Base-by-base conservation (phyloP, 2,797 vertebrate genomes). In the Anguilla marmorata region DNA sequence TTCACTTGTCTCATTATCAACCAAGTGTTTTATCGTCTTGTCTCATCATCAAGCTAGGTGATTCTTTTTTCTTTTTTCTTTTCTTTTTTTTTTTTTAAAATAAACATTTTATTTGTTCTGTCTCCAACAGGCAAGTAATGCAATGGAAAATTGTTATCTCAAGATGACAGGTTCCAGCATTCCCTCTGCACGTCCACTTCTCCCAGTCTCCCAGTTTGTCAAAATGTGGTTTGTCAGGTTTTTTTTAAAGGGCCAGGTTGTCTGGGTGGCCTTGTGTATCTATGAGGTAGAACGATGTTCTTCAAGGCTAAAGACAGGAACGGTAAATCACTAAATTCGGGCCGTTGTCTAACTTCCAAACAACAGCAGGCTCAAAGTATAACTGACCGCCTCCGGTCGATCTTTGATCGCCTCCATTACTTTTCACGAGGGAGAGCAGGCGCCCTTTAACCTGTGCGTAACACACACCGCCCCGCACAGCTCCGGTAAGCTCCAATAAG, bases 401-500 rank as follows among this genome's bases (percentile, higher is more conserved):
- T n/a, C 19, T 24, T n/a, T 9, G 6, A 48, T 33, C 24, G 19
- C 79, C 24, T 82, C 37, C 21, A 48, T 50, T n/a, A 82, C 79
- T 82, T 82, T 82, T 48, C 19, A 50, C 37, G 16, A 21, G 41
- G 21, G 41, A 82, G 45, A 24, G 79, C 50, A 82, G 41, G 45
- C 33, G 79, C 7, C 21, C 79, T 50, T 33, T n/a, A 45, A 48
- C 79, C 79, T 50, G 41, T n/a, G 45, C 24, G 79, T 82, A 11
- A 82, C 16, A 1, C 45, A 48, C 79, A 82, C 79, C 74, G n/a
- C 74, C 74, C 16, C 6, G 37, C 74, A 41, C 74, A 24, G 74
- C 74, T 41, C 74, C 16, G 1, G 74, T 79, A 79, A 79, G 74
- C 74, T 79, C 33, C 21, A 37, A 79, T 79, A 79, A 79, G 74